Evolutionary conservation across 2,797 vertebrate species (phyloP), one percentile per base, ranked within the genome.

Genomic region (Poecilia gillii): DNA sequence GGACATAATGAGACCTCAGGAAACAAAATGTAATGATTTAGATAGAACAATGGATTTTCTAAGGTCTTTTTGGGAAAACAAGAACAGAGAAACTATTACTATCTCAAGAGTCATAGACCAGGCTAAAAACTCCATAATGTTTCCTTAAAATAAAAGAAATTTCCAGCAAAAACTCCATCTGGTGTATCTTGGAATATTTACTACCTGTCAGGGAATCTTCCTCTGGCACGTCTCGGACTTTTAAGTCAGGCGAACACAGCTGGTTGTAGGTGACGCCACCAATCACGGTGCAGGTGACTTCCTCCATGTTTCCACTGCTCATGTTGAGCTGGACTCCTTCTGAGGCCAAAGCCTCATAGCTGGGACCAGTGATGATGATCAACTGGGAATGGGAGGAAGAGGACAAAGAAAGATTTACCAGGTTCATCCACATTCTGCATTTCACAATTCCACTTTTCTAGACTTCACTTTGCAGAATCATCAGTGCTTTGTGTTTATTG

Each of bases 351-450:
- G 96, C 93, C 66, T 97, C 97, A 0, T 97, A 99, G 80, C 96
- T 95, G 0, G 97, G 95, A 4, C 97, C 96, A 0, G 97, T 97
- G 71, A 99, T 97, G 93, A 99, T 98, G 53, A 98, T 97, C 73
- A 98, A 92, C 95, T 98, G 39, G 66, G 66, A 46, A 25, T 13
- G 3, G 64, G 7, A 4, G 46, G 25, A 33, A 31, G 14, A 47
- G 28, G 51, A 0, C 7, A 0, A 23, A 36, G 3, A 8, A 20
- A 36, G 62, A 8, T 20, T 36, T 4, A 39, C 16, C 6, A 28
- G 31, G 31, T 18, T 62, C 28, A 41, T 41, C 41, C 59, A 36
- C 59, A 20, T 62, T 33, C 14, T 18, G 31, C 59, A 18, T 64
- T 64, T 36, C 2, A 36, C 8, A 7, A 20, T 20, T 4, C 16